Conservation (phyloP, 2,113 vertebrate species). For the Myodes glareolus region DNA sequence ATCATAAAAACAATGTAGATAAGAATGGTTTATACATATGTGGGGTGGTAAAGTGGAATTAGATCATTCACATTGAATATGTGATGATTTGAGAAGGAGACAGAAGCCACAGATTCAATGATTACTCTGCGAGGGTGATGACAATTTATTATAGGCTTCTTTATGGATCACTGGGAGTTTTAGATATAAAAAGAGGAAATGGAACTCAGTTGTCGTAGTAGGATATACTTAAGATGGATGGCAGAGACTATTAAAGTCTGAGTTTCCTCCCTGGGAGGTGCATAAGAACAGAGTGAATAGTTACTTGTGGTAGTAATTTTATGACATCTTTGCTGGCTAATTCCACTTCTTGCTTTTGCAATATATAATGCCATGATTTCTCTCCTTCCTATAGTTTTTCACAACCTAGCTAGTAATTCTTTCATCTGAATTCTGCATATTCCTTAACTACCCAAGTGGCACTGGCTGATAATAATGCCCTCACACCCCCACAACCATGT, state of each 20-base stretch:
- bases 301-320: constrained; percentile 33
- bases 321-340: neutral
- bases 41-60: constrained; percentile 26
- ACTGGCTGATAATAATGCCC: neutral
- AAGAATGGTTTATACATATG: neutral
- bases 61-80: neutral
- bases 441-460: neutral
- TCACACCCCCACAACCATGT: too few relatives aligned
- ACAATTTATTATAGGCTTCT: constrained; percentile 42
- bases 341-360: neutral
- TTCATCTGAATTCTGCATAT: neutral
- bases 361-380: neutral
- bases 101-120: neutral
- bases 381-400: neutral
- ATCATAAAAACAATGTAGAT: neutral
- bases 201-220: constrained; percentile 35
- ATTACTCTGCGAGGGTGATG: neutral
- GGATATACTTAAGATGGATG: constrained; percentile 45
- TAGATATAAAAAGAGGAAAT: constrained; percentile 60
- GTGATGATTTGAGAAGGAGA: neutral
- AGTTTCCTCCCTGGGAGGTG: constrained; percentile 49
- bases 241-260: constrained; percentile 42
- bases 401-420: neutral
- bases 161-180: neutral
- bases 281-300: constrained; percentile 2